phyloP scores from a whole-genome alignment of 2,888 invertebrate genomes.

The Thereva nobilitata region DNA sequence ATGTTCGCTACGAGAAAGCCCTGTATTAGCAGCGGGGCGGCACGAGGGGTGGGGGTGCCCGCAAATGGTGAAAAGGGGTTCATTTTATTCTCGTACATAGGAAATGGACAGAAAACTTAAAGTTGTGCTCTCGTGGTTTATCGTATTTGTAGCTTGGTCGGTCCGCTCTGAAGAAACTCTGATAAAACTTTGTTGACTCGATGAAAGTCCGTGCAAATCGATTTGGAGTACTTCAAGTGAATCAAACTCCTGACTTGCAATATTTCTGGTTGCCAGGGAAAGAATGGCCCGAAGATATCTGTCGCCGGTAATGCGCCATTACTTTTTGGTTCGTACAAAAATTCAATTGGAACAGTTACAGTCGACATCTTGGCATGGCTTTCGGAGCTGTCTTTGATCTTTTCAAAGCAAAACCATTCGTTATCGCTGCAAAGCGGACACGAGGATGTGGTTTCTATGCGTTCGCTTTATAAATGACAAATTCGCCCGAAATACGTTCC shows the following conservation, averaged over 20 bases:
- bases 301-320: conserved; percentile 34
- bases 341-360: no score
- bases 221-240: conserved; percentile 27
- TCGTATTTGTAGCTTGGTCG: conserved; percentile 13
- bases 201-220: conserved; percentile 30
- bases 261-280: conserved; percentile 29
- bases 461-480: no score
- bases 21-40: conserved; percentile 6
- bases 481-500: no score
- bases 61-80: conserved; percentile 31
- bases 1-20: conserved; percentile 3
- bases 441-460: no score
- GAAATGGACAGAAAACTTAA: conserved; percentile 26
- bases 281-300: conserved; percentile 25
- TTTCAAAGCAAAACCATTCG: no score
- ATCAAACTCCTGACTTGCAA: conserved; percentile 35
- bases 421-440: no score
- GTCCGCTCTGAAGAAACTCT: conserved; percentile 10
- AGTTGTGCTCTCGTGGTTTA: conserved; percentile 14
- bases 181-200: conserved; percentile 35
- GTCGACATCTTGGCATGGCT: conserved; percentile 12
- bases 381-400: background rate
- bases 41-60: no score
- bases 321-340: background rate
- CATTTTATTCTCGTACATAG: conserved; percentile 19